These are phyloP conservation scores for Daboia siamensis DNA, from an alignment of 2,113 vertebrate genomes.

Conservation along the genomic window DNA sequence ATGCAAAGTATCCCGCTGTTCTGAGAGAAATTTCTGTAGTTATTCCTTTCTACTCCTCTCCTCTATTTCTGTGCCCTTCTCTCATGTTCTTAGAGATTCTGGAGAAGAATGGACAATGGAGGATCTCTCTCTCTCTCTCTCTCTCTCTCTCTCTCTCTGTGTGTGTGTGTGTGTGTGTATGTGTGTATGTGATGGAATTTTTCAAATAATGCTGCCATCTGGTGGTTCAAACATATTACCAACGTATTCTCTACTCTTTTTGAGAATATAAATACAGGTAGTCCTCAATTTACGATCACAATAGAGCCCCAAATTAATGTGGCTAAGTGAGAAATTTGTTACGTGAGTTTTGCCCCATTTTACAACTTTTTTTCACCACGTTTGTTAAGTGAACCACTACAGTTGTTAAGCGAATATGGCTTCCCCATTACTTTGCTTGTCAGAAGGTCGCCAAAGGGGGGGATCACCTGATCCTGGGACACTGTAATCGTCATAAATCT, in stretches of 20 bases:
- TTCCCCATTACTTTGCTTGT: neutral
- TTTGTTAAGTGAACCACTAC: neutral
- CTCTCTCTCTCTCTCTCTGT: too few relatives aligned
- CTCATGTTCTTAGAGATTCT: neutral
- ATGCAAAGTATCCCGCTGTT: neutral
- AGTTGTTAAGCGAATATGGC: neutral
- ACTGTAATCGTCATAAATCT: neutral
- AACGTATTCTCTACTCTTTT: neutral
- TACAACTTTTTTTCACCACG: neutral
- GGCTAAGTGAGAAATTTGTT: neutral
- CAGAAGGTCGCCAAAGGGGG: neutral
- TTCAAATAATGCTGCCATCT: slow-evolving; percentile 66
- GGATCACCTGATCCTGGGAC: neutral
- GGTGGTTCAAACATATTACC: slow-evolving; percentile 42
- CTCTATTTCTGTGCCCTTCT: neutral
- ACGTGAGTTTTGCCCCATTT: neutral
- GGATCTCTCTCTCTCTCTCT: neutral
- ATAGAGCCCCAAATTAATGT: neutral
- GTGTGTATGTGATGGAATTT: neutral
- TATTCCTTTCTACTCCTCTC: neutral
- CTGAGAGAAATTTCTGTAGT: neutral
- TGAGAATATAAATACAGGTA: neutral
- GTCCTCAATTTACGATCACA: neutral
- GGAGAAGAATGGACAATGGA: neutral
- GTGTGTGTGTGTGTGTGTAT: too few relatives aligned